These are phyloP conservation scores for Hydrotaea diabolus DNA, from an alignment of 2,888 invertebrate species.

Conservation along the genomic window DNA sequence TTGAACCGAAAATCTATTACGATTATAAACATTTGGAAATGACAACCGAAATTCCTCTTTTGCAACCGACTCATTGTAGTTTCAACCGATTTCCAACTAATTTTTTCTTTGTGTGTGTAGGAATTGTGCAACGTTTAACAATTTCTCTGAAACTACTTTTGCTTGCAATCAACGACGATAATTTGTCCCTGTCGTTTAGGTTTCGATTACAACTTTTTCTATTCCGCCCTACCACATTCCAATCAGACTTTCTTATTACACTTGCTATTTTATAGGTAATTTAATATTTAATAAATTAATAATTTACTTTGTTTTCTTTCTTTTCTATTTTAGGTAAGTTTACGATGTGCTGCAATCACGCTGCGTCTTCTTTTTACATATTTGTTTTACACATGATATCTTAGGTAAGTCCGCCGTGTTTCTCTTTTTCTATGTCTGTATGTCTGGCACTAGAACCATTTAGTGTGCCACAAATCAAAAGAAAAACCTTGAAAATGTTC, in stretches of 20 bases:
- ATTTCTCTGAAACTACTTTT: too few species aligned
- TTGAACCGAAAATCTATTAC: too few species aligned
- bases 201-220: slow-evolving; percentile 13
- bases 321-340: slow-evolving; percentile 56
- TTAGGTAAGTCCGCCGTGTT: slow-evolving; percentile 11
- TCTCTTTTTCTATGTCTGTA: too few species aligned
- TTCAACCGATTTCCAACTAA: too few species aligned
- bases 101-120: too few species aligned
- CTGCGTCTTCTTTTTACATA: too few species aligned
- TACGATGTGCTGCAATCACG: background rate
- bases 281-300: slow-evolving; percentile 3
- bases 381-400: background rate
- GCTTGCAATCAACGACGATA: too few species aligned
- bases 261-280: slow-evolving; percentile 19
- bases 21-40: too few species aligned
- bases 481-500: slow-evolving; percentile 30
- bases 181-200: background rate
- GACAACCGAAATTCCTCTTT: too few species aligned
- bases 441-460: background rate
- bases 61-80: too few species aligned
- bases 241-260: slow-evolving; percentile 15
- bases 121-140: too few species aligned
- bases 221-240: background rate
- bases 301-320: slow-evolving; percentile 4
- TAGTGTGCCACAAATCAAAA: background rate